These are phyloP conservation scores for Clinocottus analis DNA, from an alignment of 2,113 vertebrate genomes.

Conservation along the genomic window DNA sequence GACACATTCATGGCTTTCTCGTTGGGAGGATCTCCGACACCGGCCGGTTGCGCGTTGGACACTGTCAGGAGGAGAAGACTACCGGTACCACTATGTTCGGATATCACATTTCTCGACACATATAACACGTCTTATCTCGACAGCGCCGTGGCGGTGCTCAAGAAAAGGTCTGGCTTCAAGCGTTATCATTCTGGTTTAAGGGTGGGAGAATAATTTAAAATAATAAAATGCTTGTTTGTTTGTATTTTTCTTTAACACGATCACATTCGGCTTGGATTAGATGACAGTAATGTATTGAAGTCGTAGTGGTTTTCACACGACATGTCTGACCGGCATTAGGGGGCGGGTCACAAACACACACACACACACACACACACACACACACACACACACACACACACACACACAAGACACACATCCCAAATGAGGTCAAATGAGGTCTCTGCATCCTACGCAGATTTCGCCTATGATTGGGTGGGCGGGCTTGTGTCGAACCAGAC, in stretches of 20 bases:
- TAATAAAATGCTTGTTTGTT: not conserved
- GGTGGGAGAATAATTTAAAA: not conserved
- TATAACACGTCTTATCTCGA: not conserved
- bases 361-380: too few relatives aligned
- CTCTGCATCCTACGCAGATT: too few relatives aligned
- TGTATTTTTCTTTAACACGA: not conserved
- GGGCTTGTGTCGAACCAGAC: too few relatives aligned
- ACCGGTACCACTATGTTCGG: not conserved
- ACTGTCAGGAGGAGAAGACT: conserved; percentile 5
- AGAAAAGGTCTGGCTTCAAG: not conserved
- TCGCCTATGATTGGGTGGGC: too few relatives aligned
- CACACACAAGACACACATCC: too few relatives aligned
- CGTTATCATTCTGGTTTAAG: not conserved
- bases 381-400: too few relatives aligned
- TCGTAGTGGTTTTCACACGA: not conserved
- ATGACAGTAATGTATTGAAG: not conserved
- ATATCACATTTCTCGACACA: not conserved
- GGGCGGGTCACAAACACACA: too few relatives aligned
- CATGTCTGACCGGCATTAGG: not conserved
- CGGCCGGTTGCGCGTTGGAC: not conserved
- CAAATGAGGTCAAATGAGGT: too few relatives aligned
- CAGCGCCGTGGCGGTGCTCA: not conserved
- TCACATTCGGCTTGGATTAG: not conserved
- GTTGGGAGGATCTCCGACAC: not conserved
- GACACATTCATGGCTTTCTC: not conserved